Percentiles rank a stretch among this genome's conserved stretches.
Conservation (phyloP, 2,888 invertebrate genomes). For the Caenorhabditis sulstoni region DNA sequence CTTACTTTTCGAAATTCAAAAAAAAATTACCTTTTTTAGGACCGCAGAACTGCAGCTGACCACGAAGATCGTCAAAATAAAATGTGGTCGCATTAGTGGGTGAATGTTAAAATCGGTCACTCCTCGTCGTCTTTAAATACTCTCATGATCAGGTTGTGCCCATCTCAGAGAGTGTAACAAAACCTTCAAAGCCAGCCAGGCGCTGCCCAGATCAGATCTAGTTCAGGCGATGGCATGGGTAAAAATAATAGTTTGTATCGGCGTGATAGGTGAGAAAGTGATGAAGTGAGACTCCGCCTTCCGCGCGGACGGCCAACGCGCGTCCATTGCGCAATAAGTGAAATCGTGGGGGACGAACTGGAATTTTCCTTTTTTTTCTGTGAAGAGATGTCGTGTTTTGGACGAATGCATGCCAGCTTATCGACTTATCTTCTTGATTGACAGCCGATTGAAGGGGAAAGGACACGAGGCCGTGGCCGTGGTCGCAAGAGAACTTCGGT, state of each 20-base stretch:
- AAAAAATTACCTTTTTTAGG: slow-evolving; percentile 37
- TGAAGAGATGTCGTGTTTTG: slow-evolving; percentile 6
- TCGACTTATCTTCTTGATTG: neutral
- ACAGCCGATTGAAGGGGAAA: slow-evolving; percentile 1
- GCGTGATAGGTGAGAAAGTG: slow-evolving; percentile 43
- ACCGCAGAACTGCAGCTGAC: slow-evolving; percentile 6
- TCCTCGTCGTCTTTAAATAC: slow-evolving; percentile 38
- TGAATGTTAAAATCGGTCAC: slow-evolving; percentile 47
- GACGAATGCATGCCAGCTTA: slow-evolving; percentile 2
- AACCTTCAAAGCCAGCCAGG: slow-evolving; percentile 36
- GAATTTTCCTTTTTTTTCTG: slow-evolving; percentile 17
- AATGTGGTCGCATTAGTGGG: slow-evolving; percentile 10
- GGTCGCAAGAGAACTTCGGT: neutral
- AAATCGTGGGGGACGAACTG: slow-evolving; percentile 17
- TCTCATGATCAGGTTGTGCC: slow-evolving; percentile 24
- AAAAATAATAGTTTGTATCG: slow-evolving; percentile 31
- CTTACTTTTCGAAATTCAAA: neutral
- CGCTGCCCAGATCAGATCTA: slow-evolving; percentile 29
- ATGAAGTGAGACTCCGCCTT: slow-evolving; percentile 14
- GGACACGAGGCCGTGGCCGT: neutral
- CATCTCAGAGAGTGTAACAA: slow-evolving; percentile 35
- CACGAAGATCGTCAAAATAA: slow-evolving; percentile 12
- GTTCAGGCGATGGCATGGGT: slow-evolving; percentile 22
- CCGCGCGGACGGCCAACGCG: slow-evolving; percentile 15
- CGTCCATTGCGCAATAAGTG: slow-evolving; percentile 47